Percentiles rank a stretch among this genome's conserved stretches.
phyloP scores from a whole-genome alignment of 2,113 vertebrate genomes.

The Noctilio leporinus region DNA sequence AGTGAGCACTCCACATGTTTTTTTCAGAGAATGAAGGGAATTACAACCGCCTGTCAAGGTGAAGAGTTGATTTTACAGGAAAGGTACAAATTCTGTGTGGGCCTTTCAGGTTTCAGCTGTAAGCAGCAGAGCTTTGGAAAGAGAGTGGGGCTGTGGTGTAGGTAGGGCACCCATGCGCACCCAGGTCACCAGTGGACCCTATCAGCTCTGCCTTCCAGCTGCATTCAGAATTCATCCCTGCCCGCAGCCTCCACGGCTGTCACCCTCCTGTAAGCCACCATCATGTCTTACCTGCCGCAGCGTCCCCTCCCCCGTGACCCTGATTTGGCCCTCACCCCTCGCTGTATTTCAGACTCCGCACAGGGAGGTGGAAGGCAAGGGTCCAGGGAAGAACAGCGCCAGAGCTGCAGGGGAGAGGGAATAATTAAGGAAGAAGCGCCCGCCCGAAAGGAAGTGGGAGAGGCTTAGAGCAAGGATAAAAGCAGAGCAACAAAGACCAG shows the following conservation, averaged over 20 bases:
- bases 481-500: not conserved
- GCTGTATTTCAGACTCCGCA: not conserved
- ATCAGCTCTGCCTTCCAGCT: not conserved
- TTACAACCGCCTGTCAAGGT: not conserved
- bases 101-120: not conserved
- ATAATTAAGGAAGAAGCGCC: not conserved
- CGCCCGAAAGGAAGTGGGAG: not conserved
- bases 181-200: not conserved
- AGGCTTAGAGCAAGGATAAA: not conserved
- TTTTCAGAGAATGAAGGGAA: not conserved
- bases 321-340: not conserved
- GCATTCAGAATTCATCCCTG: accelerated
- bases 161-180: accelerated
- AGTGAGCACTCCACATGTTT: not conserved
- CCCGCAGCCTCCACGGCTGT: accelerated
- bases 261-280: too few relatives aligned
- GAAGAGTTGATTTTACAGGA: not conserved
- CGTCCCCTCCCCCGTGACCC: not conserved
- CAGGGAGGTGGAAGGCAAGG: not conserved
- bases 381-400: not conserved
- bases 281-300: not conserved
- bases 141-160: not conserved
- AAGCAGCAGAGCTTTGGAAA: not conserved
- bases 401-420: not conserved
- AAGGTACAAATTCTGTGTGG: not conserved